phyloP scores from a whole-genome alignment of 2,113 vertebrate genomes.

The Oncorhynchus tshawytscha region DNA sequence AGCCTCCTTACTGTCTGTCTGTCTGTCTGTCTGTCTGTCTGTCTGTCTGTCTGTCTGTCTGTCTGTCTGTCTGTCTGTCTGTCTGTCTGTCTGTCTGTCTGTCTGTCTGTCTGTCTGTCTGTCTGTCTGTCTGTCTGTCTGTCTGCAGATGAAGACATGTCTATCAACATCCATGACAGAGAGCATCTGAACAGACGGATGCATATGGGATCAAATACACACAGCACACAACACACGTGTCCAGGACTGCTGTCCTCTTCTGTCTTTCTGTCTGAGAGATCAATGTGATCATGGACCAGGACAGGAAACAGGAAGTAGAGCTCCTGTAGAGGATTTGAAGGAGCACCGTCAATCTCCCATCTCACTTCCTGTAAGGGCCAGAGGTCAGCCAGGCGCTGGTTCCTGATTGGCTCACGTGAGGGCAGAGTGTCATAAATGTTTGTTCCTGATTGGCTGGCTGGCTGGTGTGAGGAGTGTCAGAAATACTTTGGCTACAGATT shows the following conservation, averaged over 20 bases:
- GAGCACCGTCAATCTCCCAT: constrained; percentile 72
- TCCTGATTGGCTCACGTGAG: constrained; percentile 68
- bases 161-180: constrained; percentile 60
- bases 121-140: too few species aligned
- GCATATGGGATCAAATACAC: not conserved
- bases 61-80: too few species aligned
- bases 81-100: too few species aligned
- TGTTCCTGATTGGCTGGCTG: constrained; percentile 47
- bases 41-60: too few species aligned
- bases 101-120: too few species aligned
- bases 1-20: too few species aligned
- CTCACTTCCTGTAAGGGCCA: constrained; percentile 52
- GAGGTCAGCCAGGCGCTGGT: constrained; percentile 71
- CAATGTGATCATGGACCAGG: constrained; percentile 77
- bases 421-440: constrained; percentile 52
- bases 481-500: constrained; percentile 79
- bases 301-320: constrained; percentile 60
- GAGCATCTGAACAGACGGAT: constrained; percentile 53
- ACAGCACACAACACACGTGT: not conserved
- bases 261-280: constrained; percentile 45
- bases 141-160: constrained; percentile 61
- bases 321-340: constrained; percentile 78
- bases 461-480: constrained; percentile 63
- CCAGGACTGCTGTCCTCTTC: constrained; percentile 60
- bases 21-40: too few species aligned